Evolutionary conservation across 2,113 vertebrate species (phyloP).

Genomic region (Sardina pilchardus): DNA sequence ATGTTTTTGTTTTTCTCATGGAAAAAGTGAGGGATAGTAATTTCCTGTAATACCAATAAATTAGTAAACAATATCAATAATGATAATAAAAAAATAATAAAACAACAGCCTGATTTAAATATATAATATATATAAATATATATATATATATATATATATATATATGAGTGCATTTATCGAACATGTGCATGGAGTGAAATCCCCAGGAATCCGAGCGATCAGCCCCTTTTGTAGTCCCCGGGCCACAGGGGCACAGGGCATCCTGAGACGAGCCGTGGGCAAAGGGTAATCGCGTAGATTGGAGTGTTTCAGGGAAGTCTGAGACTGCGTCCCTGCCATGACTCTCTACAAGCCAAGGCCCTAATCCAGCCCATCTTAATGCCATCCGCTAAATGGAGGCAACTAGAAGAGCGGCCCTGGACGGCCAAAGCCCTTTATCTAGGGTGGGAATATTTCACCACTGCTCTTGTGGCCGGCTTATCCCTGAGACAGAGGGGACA

Average conservation of each 20-base stretch:
- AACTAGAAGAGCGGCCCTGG: conserved; percentile 7
- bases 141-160: too few species aligned
- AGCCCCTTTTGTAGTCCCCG: background rate
- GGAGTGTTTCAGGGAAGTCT: conserved; percentile 18
- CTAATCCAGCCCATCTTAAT: conserved; percentile 41
- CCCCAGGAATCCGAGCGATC: background rate
- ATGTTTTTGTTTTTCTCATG: background rate
- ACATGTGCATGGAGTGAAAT: background rate
- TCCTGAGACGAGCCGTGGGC: background rate
- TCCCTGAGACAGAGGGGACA: background rate
- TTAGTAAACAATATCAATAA: background rate
- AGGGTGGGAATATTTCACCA: conserved; percentile 6
- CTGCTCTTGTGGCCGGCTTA: background rate
- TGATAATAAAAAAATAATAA: background rate
- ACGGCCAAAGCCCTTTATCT: conserved; percentile 30
- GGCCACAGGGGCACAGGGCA: background rate
- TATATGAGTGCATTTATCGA: background rate
- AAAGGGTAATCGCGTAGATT: conserved; percentile 32
- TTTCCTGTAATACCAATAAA: background rate
- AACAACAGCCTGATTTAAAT: too few species aligned
- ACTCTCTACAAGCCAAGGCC: conserved; percentile 3
- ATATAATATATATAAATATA: too few species aligned
- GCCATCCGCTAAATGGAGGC: conserved; percentile 30
- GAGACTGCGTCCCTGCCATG: conserved; percentile 13
- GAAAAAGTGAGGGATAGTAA: background rate